phyloP scores from a whole-genome alignment of 2,797 vertebrate genomes.

The Galago senegalensis region DNA sequence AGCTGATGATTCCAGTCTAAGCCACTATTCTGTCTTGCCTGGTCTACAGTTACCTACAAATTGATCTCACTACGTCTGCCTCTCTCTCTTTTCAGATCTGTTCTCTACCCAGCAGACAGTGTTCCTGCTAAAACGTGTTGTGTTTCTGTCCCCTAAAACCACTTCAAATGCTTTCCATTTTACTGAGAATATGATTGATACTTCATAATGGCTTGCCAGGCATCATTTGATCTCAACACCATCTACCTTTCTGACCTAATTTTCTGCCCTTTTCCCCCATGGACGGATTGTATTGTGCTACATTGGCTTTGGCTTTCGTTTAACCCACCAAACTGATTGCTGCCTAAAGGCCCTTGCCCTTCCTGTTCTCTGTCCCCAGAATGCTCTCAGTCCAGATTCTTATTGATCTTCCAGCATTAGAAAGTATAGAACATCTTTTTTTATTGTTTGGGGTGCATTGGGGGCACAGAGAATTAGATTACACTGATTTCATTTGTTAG shows the following conservation, averaged over 20 bases:
- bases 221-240: background rate
- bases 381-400: background rate
- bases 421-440: background rate
- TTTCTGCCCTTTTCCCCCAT: background rate
- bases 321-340: background rate
- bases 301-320: background rate
- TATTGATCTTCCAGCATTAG: background rate
- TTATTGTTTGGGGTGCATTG: no score
- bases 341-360: background rate
- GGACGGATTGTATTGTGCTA: background rate
- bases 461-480: no score
- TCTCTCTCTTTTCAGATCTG: background rate
- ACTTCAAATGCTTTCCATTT: background rate
- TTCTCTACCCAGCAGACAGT: background rate
- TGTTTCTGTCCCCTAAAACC: background rate
- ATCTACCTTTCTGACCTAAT: slow-evolving; percentile 15
- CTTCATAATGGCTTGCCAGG: background rate
- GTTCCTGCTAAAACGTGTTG: slow-evolving; percentile 28
- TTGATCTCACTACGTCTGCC: background rate
- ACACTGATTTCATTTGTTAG: no score
- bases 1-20: background rate
- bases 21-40: slow-evolving; percentile 6
- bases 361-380: background rate
- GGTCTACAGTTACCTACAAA: background rate
- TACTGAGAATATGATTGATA: slow-evolving; percentile 52